Base-by-base conservation (phyloP, 1,140 invertebrate genomes). In the Drosophila tani region DNA sequence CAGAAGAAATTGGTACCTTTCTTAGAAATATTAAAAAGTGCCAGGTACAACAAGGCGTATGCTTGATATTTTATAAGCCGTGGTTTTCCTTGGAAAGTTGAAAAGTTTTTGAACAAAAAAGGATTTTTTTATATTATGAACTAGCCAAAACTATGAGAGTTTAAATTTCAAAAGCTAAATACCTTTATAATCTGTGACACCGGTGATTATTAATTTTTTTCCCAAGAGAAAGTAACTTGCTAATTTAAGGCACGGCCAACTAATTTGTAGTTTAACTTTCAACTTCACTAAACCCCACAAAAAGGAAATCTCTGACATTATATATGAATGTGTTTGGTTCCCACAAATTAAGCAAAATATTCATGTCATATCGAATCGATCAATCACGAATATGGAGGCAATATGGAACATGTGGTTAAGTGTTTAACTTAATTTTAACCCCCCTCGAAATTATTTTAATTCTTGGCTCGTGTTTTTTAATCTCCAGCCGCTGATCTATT, bases 401-500 rank as follows among this genome's bases (percentile, higher is more conserved):
- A 65, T 43, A 65, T 73, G 69, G 69, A 73, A 67, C 67, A 73
- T 73, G 67, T 73, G 69, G 45, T 59, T 40, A 51, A 38, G 35
- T 43, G 32, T 71, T 71, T 71, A 73, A 60, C 67, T 60, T 60
- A 73, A 51, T 60, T 59, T 51, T 43, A 43, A 8, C 19, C 19
- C 38, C 17, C 27, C 29, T n/a, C 67, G 4, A 50, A 73, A 60
- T 24, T 57, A 47, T 49, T 71, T 70, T 38, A 71, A 57, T 57
- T 70, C 50, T 49, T 71, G 66, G 51, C 43, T 49, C 51, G 68
- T 71, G 68, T 71, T 32, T 59, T 73, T 50, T 58, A 71, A 71
- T 71, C 69, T 73, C 19, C 45, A 45, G 9, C 19, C 38, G 15
- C 7, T 43, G 53, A 63, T 75, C 71, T 41, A 41, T 49, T 74